Base-by-base conservation (phyloP, 2,797 vertebrate genomes). In the Nannoperca obscura region DNA sequence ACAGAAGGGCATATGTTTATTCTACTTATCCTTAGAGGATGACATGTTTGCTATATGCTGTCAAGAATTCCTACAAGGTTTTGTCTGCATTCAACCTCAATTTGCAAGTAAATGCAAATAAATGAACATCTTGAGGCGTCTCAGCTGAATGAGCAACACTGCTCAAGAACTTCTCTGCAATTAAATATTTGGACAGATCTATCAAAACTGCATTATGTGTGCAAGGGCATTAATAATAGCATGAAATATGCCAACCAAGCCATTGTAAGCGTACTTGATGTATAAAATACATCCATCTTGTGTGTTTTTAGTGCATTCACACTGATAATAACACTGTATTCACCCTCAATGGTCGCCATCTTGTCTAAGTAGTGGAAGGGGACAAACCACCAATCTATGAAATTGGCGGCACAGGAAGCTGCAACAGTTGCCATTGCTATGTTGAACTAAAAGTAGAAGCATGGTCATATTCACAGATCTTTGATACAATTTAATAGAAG, bases 201-300 rank as follows among this genome's bases (percentile, higher is more conserved):
- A 19, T 7, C 9, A 44, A 54, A 67, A 32, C 30, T 38, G 20
- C 15, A 57, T 9, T n/a, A 19, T 38, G 30, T 4, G 8, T 62
- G 11, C 10, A 64, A 73, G 5, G 30, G 3, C 27, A 10, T 19
- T 57, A 8, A 78, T 71, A n/a, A 49, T 44, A 60, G 52, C 63
- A 72, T 85, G 46, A 59, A 61, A 40, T 52, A 19, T 64, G 69
- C 15, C 10, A 55, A 66, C 32, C 20, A 22, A 60, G 8, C n/a
- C 12, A 32, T 5, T 47, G 44, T 67, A 22, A 42, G 17, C 5
- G 0, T 20, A 65, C 7, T 3, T 52, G 38, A 32, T 68, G 3
- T 54, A 32, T 19, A 36, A 59, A 58, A 77, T 52, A 14, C 5
- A 71, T 60, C 10, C 14, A 68, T 69, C n/a, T 47, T 38, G 53